phyloP scores from a whole-genome alignment of 2,113 vertebrate species.

The Urocolius indicus region DNA sequence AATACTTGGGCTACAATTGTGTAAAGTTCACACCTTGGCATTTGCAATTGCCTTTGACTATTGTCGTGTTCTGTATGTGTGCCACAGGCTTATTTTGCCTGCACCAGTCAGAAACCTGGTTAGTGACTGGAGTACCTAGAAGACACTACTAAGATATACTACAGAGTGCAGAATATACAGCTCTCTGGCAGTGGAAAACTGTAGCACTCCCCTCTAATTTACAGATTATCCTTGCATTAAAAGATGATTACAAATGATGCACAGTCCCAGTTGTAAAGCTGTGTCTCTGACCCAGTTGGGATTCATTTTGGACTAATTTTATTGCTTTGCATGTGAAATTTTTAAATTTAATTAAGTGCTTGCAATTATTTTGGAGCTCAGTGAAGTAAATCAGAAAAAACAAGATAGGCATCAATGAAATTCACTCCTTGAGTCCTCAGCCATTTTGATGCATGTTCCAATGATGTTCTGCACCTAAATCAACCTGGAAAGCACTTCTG shows the following conservation, averaged over 20 bases:
- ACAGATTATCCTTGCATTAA: not conserved
- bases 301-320: not conserved
- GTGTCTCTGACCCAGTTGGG: not conserved
- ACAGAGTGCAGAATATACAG: not conserved
- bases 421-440: not conserved
- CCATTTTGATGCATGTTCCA: not conserved
- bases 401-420: not conserved
- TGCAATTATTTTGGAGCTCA: not conserved
- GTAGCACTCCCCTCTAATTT: constrained; percentile 19
- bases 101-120: not conserved
- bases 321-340: not conserved
- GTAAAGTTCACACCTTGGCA: fast-evolving
- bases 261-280: not conserved
- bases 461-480: not conserved
- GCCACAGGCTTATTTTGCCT: not conserved
- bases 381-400: not conserved
- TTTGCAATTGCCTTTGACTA: not conserved
- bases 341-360: not conserved
- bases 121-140: not conserved
- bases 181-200: not conserved
- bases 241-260: not conserved
- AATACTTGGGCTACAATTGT: not conserved
- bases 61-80: not conserved
- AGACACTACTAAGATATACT: not conserved
- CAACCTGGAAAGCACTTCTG: not conserved